phyloP scores from a whole-genome alignment of 2,888 invertebrate species.

The Vesta saturnalis region DNA sequence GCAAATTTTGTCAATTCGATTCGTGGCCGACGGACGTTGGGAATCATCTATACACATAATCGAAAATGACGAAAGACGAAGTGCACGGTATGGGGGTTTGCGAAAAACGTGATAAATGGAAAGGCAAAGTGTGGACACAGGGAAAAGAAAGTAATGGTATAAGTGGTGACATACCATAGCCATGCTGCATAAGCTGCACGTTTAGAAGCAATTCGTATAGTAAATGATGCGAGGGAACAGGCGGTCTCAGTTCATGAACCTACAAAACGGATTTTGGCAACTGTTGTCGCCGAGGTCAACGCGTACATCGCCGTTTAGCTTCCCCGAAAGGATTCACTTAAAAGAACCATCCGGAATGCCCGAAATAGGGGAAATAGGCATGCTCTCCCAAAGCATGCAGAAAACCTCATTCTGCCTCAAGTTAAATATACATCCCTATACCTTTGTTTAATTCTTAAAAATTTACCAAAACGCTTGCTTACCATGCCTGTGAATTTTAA shows the following conservation, averaged over 20 bases:
- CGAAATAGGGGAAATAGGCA: neutral
- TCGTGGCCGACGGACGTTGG: neutral
- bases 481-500: neutral
- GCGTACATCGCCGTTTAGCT: neutral
- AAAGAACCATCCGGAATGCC: neutral
- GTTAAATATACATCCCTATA: too few species aligned
- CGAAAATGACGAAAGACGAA: neutral
- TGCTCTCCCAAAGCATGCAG: neutral
- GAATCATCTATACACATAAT: neutral
- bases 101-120: neutral
- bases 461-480: too few species aligned
- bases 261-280: neutral
- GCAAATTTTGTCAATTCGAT: too few species aligned
- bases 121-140: neutral
- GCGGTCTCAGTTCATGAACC: neutral
- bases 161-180: too few species aligned
- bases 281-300: neutral
- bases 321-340: neutral
- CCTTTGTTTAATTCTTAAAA: neutral
- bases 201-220: neutral
- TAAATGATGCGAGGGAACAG: neutral
- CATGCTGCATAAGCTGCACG: neutral
- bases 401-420: neutral
- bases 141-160: neutral
- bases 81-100: neutral